A percentile compares a stretch with the other conserved stretches of the same genome.
Evolutionary conservation across 2,888 invertebrate species (phyloP).

Genomic region (Acanthopleura granulata): DNA sequence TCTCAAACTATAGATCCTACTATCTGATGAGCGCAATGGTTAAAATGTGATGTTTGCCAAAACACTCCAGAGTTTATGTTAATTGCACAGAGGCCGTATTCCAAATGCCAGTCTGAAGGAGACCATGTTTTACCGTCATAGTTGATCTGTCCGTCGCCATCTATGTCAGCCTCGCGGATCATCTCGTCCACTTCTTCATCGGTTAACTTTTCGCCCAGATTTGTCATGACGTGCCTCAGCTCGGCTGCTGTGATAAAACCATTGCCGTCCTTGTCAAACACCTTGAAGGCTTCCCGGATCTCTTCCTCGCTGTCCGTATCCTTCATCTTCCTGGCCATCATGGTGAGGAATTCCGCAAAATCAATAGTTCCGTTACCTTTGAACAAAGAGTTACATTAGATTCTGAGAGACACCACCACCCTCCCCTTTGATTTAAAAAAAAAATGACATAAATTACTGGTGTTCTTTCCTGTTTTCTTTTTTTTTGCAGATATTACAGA

Average conservation of each 20-base stretch:
- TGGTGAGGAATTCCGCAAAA: not conserved
- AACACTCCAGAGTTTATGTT: too few species aligned
- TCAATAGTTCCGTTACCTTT: not conserved
- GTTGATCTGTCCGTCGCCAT: conserved; percentile 1
- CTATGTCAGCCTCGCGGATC: not conserved
- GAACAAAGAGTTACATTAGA: too few species aligned
- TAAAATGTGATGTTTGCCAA: too few species aligned
- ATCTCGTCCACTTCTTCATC: conserved; percentile 5
- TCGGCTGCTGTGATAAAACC: not conserved
- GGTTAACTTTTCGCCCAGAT: not conserved
- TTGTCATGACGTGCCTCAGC: not conserved
- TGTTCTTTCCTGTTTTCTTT: too few species aligned
- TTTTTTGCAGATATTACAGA: too few species aligned
- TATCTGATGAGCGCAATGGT: too few species aligned
- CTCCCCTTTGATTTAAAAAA: too few species aligned
- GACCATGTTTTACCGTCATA: not conserved
- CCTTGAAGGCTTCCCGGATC: not conserved
- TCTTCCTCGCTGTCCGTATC: not conserved
- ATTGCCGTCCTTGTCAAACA: not conserved
- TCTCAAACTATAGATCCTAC: too few species aligned
- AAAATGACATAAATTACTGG: too few species aligned
- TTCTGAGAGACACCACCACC: too few species aligned
- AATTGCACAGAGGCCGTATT: too few species aligned
- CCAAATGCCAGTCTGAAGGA: too few species aligned
- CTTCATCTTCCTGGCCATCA: not conserved